Conservation (phyloP, 2,113 vertebrate genomes). For the Cariama cristata region DNA sequence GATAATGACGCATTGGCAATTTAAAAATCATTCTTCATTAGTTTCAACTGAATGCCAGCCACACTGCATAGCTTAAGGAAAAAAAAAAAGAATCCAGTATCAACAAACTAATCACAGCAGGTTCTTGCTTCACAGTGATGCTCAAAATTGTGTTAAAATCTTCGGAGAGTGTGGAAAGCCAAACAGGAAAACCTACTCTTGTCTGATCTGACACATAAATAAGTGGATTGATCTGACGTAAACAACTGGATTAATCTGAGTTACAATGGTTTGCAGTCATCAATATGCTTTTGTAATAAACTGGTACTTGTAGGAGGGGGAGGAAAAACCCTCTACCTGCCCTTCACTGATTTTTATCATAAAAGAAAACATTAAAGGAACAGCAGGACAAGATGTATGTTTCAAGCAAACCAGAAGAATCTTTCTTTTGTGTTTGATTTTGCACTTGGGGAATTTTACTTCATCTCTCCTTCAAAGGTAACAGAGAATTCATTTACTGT, state of each 20-base stretch:
- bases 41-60: constrained; percentile 12
- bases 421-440: constrained; percentile 87
- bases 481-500: constrained; percentile 86
- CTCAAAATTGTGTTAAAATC: constrained; percentile 29
- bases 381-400: constrained; percentile 78
- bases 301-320: neutral
- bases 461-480: constrained; percentile 85
- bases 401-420: constrained; percentile 78
- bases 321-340: constrained; percentile 51
- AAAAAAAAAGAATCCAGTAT: neutral
- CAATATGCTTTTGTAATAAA: constrained; percentile 28
- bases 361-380: constrained; percentile 81
- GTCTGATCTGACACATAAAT: constrained; percentile 23
- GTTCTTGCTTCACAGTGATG: neutral
- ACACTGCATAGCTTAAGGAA: neutral
- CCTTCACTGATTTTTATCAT: constrained; percentile 77
- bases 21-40: constrained; percentile 34
- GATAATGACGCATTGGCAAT: constrained; percentile 6
- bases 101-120: constrained; percentile 20
- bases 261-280: constrained; percentile 27
- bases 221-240: constrained; percentile 30
- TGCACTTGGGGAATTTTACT: constrained; percentile 84
- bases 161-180: neutral
- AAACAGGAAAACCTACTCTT: neutral
- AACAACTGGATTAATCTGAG: constrained; percentile 48